A percentile compares a stretch with the other conserved stretches of the same genome.
phyloP scores from a whole-genome alignment of 2,797 vertebrate genomes.

The Oceanodroma leucorhoa region DNA sequence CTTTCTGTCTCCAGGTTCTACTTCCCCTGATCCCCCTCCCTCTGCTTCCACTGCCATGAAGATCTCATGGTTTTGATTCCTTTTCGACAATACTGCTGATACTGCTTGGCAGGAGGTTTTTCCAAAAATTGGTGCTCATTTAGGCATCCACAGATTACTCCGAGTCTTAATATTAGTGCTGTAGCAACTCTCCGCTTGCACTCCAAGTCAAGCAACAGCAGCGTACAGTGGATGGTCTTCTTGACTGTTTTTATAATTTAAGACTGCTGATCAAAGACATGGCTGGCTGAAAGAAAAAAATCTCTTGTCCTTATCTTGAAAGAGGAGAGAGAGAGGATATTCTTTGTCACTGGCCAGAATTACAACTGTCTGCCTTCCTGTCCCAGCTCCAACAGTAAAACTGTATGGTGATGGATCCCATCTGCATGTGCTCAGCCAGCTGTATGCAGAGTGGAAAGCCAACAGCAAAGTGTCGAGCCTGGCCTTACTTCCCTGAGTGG shows the following conservation, averaged over 20 bases:
- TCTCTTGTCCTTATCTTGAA: neutral
- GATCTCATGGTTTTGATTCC: neutral
- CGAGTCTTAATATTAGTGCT: neutral
- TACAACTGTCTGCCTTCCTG: neutral
- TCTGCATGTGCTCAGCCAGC: neutral
- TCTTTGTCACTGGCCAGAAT: neutral
- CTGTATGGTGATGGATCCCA: neutral
- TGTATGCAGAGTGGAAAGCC: neutral
- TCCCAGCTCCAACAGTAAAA: neutral
- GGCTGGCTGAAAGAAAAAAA: neutral
- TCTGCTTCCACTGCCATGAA: neutral
- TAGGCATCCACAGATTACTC: neutral
- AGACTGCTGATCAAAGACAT: neutral
- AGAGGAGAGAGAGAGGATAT: neutral
- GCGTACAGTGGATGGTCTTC: rapidly evolving
- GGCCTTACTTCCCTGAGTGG: neutral
- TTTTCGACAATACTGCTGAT: neutral
- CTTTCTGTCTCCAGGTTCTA: neutral
- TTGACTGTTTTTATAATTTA: neutral
- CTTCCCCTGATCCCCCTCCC: rapidly evolving
- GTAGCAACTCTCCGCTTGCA: neutral
- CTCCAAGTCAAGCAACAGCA: neutral
- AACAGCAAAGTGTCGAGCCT: neutral
- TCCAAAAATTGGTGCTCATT: neutral
- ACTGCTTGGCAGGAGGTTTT: neutral